A percentile compares a stretch with the other conserved stretches of the same genome.
Evolutionary conservation across 2,113 vertebrate genomes (phyloP).

Genomic region (Grammomys dolichurus): DNA sequence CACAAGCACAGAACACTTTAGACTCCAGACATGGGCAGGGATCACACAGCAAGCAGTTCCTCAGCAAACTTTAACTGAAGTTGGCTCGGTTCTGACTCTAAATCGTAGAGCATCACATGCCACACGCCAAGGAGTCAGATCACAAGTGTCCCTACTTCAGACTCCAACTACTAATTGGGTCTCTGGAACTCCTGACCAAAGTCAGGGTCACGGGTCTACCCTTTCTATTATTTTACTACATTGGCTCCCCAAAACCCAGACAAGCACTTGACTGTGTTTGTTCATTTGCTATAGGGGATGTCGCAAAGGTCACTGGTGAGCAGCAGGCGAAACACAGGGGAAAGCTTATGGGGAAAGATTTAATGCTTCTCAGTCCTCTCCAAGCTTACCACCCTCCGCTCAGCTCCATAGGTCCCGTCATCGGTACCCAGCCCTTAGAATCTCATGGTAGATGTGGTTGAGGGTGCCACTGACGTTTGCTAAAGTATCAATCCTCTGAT

Average conservation of each 20-base stretch:
- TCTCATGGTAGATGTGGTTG: not conserved
- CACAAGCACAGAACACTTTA: not conserved
- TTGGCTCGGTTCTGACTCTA: not conserved
- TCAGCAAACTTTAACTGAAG: not conserved
- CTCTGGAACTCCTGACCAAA: not conserved
- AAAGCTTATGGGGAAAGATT: not conserved
- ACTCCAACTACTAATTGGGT: not conserved
- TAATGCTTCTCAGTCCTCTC: not conserved
- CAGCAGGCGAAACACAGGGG: not conserved
- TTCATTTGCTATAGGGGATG: not conserved
- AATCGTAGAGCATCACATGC: not conserved
- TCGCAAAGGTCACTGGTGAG: not conserved
- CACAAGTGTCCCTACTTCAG: not conserved
- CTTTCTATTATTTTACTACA: not conserved
- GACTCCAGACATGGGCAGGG: not conserved
- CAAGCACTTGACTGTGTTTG: not conserved
- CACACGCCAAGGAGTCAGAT: not conserved
- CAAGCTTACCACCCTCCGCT: rapidly evolving
- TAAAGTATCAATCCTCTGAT: not conserved
- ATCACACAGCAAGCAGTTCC: not conserved
- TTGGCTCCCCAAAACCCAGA: not conserved
- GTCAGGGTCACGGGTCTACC: not conserved
- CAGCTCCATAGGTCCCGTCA: not conserved
- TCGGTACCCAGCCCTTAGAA: not conserved
- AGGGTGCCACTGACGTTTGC: not conserved